Evolutionary conservation across 2,797 vertebrate genomes (phyloP), one percentile per base, ranked within the genome.

Genomic region (Tapera naevia): DNA sequence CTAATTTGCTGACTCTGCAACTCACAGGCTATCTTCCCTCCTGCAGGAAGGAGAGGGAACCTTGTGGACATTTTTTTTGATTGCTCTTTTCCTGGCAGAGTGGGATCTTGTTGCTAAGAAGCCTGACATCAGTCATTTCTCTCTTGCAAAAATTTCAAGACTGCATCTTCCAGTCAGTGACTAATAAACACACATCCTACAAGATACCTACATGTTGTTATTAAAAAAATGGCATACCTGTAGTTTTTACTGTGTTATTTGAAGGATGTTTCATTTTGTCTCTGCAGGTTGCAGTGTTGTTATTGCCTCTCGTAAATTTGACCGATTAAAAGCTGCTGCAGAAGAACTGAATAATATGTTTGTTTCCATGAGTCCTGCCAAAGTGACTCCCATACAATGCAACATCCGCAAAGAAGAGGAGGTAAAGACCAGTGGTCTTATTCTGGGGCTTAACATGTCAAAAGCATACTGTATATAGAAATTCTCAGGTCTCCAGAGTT

Each of bases 381-480:
- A 70, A 54, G 96, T 99, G 92, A 98, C 98, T 56, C 97, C 98
- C 17, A 82, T 99, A 7, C 83, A 97, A 21, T 99, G 99, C 96
- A 99, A 99, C 97, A 99, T 99, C 97, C 98, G 99, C 58, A 98
- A 96, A 4, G 98, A 99, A 93, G 98, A 99, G 1, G 99, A 99
- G 98, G 99, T 99, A 95, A 92, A 81, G 11, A 37, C 46, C 32
- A 46, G 2, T n/a, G 23, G 28, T 48, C 35, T 60, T 32, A 5
- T 78, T 81, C 33, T 92, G 76, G 9, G 30, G 39, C 23, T 80
- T 73, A 28, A 76, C 5, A 3, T 35, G 7, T 81, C 28, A 51
- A 45, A 88, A 75, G 8, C 22, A 18, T 57, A 2, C 51, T 50
- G 32, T 66, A 10, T 61, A 2, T 60, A 17, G 35, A 69, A 62